Evolutionary conservation across 2,113 vertebrate species (phyloP), one percentile per base, ranked within the genome.

Genomic region (Sphaerodactylus townsendi): DNA sequence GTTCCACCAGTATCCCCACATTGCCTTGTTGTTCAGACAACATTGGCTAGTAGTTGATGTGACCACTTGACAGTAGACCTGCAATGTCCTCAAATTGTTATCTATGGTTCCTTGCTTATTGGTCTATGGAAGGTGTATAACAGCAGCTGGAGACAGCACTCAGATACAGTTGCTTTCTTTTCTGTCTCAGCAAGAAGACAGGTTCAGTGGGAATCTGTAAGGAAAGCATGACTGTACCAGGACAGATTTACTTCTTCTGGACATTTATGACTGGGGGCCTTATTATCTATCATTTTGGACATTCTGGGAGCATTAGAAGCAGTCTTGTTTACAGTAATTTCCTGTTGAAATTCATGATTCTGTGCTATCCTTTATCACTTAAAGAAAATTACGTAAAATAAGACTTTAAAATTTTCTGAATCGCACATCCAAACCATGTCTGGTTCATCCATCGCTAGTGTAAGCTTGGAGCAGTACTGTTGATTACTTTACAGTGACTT

Each of bases 301-400:
- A 1, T 48, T 73, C 14, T 0, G 0, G 2, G 0, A 85, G 8
- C 37, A 37, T 79, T 0, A 0, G 81, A 3, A 44, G 13, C 15
- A n/a, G 28, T 46, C 21, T 71, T 0, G 0, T 82, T 11, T 56
- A 66, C 59, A 19, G 35, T 65, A 85, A 64, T 64, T 85, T 92
- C 11, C 39, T 74, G 0, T 5, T 81, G n/a, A 75, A 77, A 90
- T 65, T n/a, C 39, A 46, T 53, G 44, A 53, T 48, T 69, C 64
- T n/a, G 11, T 53, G 10, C 35, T 17, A 9, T 71, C 14, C 79
- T 68, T 76, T 62, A 71, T 41, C 56, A 77, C 56, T 46, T 0
- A 65, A 25, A 0, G n/a, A 73, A 5, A 69, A 13, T 39, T 48
- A 10, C 79, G 84, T 78, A 70, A 7, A 14, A 71, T 28, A 62